Evolutionary conservation across 53 echinoderm and acorn worm species (phyloP), one percentile per base, ranked within the genome.

Genomic region (Zoroaster sp.): DNA sequence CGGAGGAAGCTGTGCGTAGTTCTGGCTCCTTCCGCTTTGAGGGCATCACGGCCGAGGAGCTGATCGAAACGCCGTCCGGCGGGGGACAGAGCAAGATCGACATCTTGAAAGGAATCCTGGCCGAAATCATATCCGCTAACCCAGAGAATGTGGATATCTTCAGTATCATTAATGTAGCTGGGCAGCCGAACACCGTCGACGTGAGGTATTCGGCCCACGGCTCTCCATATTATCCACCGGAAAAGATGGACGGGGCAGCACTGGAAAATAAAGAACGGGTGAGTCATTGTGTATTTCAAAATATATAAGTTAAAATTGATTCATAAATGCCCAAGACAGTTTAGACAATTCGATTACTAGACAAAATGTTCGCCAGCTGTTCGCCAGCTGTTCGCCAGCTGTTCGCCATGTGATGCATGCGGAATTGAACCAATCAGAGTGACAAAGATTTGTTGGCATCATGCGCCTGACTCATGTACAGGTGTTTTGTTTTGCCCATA

Each of bases 161-260:
- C 73, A 94, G 95, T 28, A 88, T 99, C 28, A 66, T 96, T 63
- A 93, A 96, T 21, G 99, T 99, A 3, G 54, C 35, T 0, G 94
- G 90, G 9, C 72, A 83, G 74, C 91, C 89, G 51, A 72, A 88
- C 46, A 78, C 75, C 0, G 83, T 95, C 1, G 96, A 96, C 40
- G 93, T 99, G 1, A 69, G 99, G 14, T 99, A 95, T 51, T 93
- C 99, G 2, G 99, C 99, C 7, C 96, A 96, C 46, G 99, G 96
- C 6, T 96, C 99, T 0, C 99, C 96, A 0, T 99, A 88, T 68
- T 99, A 99, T 65, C 94, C 96, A 12, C 93, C 99, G 0, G 99
- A 99, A 42, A 42, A 77, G 65, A 87, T 99, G 73, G 89, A 99
- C 68, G 88, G 91, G n/a, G 93, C 87, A 31, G 99, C 94, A 9